phyloP scores from a whole-genome alignment of 37 sponge, comb jelly and placozoan species.

The Spongilla lacustris region DNA sequence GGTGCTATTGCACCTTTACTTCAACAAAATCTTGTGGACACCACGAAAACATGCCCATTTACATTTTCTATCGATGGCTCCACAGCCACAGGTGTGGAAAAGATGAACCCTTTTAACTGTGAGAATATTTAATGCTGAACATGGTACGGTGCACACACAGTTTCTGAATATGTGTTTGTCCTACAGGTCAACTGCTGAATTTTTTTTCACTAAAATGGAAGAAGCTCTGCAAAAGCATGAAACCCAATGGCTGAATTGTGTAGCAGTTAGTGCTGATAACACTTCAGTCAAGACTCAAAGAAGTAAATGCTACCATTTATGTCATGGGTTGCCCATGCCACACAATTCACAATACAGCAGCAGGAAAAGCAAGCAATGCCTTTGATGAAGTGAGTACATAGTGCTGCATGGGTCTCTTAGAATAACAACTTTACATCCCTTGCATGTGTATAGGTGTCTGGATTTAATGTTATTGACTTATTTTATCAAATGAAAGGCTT shows the following conservation, averaged over 20 bases:
- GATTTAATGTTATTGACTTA: constrained; percentile 48
- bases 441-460: constrained; percentile 22
- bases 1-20: constrained; percentile 24
- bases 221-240: constrained; percentile 15
- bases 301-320: constrained; percentile 29
- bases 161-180: constrained; percentile 48
- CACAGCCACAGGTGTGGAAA: constrained; percentile 30
- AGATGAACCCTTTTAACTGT: constrained; percentile 54
- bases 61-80: constrained; percentile 56
- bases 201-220: constrained; percentile 22
- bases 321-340: constrained; percentile 58
- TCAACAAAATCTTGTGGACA: constrained; percentile 2
- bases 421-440: not conserved
- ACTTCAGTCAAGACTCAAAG: constrained; percentile 31
- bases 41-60: constrained; percentile 51
- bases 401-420: not conserved
- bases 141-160: not conserved
- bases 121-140: not conserved
- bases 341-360: constrained; percentile 52
- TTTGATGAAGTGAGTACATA: constrained; percentile 15
- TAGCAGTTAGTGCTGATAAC: constrained; percentile 41
- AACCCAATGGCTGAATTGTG: constrained; percentile 38
- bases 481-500: constrained; percentile 21
- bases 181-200: constrained; percentile 29
- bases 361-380: constrained; percentile 20